A percentile compares a stretch with the other conserved stretches of the same genome.
These are phyloP conservation scores for Agriopis leucophaearia DNA, from an alignment of 2,888 invertebrate genomes.

Conservation along the genomic window DNA sequence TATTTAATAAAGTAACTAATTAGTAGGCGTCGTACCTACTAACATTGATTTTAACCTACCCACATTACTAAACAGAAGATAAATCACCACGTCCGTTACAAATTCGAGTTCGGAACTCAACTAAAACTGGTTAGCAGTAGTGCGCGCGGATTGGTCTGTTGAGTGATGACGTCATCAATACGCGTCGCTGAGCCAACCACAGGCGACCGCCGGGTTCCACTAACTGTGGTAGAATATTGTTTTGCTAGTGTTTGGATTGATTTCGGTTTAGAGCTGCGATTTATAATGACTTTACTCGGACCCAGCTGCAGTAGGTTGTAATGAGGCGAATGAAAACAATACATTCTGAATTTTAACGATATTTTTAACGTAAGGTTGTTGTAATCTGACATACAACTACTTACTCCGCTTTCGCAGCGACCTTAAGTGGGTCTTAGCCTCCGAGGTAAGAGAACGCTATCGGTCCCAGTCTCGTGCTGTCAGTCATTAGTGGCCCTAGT, in stretches of 20 bases:
- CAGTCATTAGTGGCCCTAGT: no score
- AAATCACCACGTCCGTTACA: constrained; percentile 55
- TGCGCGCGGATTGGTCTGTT: constrained; percentile 73
- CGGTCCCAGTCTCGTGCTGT: no score
- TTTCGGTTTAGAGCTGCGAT: constrained; percentile 7
- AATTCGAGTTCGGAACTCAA: constrained; percentile 76
- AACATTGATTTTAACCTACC: constrained; percentile 22
- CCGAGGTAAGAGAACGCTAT: no score
- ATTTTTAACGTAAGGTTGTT: no score
- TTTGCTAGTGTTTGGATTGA: constrained; percentile 14
- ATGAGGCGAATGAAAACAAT: no score
- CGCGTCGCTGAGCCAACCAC: constrained; percentile 74
- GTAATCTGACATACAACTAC: no score
- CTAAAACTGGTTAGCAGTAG: constrained; percentile 78
- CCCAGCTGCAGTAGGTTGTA: no score
- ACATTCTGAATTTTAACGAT: no score
- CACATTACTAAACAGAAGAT: constrained; percentile 39
- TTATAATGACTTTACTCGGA: neutral
- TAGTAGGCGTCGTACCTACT: neutral
- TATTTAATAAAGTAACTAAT: no score
- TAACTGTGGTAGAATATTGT: constrained; percentile 32
- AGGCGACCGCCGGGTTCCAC: constrained; percentile 53
- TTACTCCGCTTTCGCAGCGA: no score
- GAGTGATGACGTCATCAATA: constrained; percentile 83
- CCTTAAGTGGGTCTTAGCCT: no score